Evolutionary conservation across 2,113 vertebrate genomes (phyloP).

Genomic region (Capreolus pygargus): DNA sequence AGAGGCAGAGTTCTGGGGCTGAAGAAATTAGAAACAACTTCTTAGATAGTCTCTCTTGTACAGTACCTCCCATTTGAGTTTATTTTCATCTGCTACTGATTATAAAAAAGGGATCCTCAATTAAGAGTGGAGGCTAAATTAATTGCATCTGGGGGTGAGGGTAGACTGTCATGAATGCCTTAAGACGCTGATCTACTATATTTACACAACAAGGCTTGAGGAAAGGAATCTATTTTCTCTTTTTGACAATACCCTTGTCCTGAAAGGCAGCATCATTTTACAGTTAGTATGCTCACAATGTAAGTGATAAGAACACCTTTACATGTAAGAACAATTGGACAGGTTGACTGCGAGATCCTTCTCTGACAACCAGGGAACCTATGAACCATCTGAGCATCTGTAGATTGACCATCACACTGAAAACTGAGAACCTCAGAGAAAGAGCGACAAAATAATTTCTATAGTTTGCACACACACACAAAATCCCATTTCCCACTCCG

Average conservation of each 20-base stretch:
- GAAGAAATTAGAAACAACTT: slow-evolving; percentile 30
- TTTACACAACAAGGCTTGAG: not conserved
- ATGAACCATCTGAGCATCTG: not conserved
- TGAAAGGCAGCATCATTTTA: not conserved
- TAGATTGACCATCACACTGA: not conserved
- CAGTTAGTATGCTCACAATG: not conserved
- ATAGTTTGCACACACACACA: not conserved
- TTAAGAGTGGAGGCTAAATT: slow-evolving; percentile 72
- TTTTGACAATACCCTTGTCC: slow-evolving; percentile 1
- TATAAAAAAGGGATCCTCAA: slow-evolving; percentile 55
- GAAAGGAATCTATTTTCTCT: not conserved
- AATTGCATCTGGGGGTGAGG: slow-evolving; percentile 59
- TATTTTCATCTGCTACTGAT: slow-evolving; percentile 66
- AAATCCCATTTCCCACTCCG: not conserved
- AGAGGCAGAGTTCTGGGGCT: slow-evolving; percentile 40
- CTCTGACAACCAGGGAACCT: not conserved
- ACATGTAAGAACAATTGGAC: not conserved
- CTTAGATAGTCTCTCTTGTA: slow-evolving; percentile 51
- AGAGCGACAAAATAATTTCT: not conserved
- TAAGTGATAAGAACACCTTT: not conserved
- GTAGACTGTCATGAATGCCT: slow-evolving; percentile 27
- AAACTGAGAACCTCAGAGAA: not conserved
- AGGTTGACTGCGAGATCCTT: not conserved
- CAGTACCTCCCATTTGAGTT: slow-evolving; percentile 52
- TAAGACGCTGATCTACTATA: not conserved